These are phyloP conservation scores for Neotoma lepida DNA, from an alignment of 2,113 vertebrate genomes.

Conservation along the genomic window DNA sequence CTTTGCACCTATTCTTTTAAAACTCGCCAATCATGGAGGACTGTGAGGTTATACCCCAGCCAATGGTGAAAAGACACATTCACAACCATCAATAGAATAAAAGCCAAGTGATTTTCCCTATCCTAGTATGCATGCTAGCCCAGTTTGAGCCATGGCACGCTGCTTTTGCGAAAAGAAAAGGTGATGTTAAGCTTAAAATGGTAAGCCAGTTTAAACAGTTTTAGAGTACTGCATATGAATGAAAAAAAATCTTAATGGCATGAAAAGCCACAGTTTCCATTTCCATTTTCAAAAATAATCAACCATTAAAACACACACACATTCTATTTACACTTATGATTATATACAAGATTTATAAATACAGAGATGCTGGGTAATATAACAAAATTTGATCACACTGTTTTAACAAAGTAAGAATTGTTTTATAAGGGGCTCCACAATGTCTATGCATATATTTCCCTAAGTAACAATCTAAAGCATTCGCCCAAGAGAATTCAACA, in stretches of 20 bases:
- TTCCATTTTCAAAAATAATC: slow-evolving; percentile 81
- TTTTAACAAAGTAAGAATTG: slow-evolving; percentile 83
- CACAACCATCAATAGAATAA: background rate
- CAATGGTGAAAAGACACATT: background rate
- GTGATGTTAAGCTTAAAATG: background rate
- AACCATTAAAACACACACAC: slow-evolving; percentile 80
- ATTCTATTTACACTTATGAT: slow-evolving; percentile 75
- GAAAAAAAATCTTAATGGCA: slow-evolving; percentile 78
- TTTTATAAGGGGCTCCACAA: slow-evolving; percentile 85
- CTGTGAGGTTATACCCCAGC: background rate
- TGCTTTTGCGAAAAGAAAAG: background rate
- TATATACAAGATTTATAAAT: slow-evolving; percentile 78
- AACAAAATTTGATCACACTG: slow-evolving; percentile 86
- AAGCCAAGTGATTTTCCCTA: no score
- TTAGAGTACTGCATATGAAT: slow-evolving; percentile 78
- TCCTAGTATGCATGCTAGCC: background rate
- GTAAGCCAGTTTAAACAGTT: slow-evolving; percentile 81
- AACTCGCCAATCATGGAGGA: background rate
- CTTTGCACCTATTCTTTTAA: background rate
- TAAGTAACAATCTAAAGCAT: slow-evolving; percentile 83
- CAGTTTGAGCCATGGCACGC: background rate
- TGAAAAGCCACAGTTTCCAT: slow-evolving; percentile 81
- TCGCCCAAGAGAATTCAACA: slow-evolving; percentile 82
- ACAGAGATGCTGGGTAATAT: slow-evolving; percentile 78
- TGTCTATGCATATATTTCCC: slow-evolving; percentile 84